These are phyloP conservation scores for Coptotermes formosanus DNA, from an alignment of 1,140 invertebrate genomes.

Conservation along the genomic window DNA sequence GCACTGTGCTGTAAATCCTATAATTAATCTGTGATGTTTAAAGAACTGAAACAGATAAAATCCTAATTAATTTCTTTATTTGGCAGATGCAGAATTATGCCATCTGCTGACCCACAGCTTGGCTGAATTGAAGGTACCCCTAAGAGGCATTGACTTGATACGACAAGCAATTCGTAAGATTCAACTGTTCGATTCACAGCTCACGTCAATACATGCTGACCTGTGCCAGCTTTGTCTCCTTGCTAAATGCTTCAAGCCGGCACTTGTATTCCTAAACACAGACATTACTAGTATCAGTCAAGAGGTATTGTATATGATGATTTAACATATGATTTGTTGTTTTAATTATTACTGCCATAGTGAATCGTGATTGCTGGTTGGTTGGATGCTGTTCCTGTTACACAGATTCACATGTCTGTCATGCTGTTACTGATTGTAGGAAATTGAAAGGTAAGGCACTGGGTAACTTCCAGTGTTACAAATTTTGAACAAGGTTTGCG, in stretches of 20 bases:
- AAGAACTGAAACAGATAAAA: no score
- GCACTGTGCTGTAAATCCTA: no score
- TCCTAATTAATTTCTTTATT: not conserved
- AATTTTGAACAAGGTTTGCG: no score
- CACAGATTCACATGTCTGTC: no score
- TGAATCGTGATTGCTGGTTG: no score
- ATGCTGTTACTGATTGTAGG: no score
- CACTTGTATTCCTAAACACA: slow-evolving; percentile 82
- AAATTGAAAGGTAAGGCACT: no score
- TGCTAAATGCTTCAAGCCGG: slow-evolving; percentile 90
- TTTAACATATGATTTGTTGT: slow-evolving; percentile 21
- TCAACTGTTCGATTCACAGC: slow-evolving; percentile 79
- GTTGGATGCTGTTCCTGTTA: no score
- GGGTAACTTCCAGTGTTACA: no score
- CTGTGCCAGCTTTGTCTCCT: slow-evolving; percentile 88
- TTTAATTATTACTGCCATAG: not conserved
- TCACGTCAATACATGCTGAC: slow-evolving; percentile 92
- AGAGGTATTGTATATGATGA: slow-evolving; percentile 55
- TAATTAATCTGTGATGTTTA: no score
- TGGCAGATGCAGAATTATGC: slow-evolving; percentile 83
- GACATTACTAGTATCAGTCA: slow-evolving; percentile 90
- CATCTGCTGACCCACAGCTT: slow-evolving; percentile 78
- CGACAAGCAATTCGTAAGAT: slow-evolving; percentile 85
- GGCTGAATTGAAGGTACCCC: slow-evolving; percentile 71
- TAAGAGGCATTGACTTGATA: slow-evolving; percentile 81